Percentiles rank a stretch among this genome's conserved stretches.
Evolutionary conservation across 2,888 invertebrate genomes (phyloP).

Genomic region (Eudasyphora cyanicolor): DNA sequence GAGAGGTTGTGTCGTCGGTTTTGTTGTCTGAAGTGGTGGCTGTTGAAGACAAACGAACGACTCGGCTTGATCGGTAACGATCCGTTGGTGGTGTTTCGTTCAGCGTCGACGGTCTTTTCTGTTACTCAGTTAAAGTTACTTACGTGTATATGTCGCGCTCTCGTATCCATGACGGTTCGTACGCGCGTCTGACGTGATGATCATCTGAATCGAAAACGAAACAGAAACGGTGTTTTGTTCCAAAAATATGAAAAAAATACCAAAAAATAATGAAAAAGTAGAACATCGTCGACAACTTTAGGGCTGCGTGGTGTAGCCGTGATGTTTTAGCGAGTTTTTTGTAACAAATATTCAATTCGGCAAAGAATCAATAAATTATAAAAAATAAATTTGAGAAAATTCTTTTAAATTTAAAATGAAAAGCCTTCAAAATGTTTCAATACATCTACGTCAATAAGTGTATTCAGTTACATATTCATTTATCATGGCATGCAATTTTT

Average conservation of each 20-base stretch:
- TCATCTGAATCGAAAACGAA: neutral
- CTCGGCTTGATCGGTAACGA: conserved; percentile 38
- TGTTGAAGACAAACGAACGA: neutral
- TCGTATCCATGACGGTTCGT: neutral
- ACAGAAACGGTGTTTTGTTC: conserved; percentile 18
- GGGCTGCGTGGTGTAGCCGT: conserved; percentile 10
- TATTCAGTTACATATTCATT: neutral
- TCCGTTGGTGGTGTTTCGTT: neutral
- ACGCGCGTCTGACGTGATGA: conserved; percentile 22
- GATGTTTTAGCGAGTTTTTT: conserved; percentile 14
- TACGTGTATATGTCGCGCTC: neutral
- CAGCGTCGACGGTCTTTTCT: neutral
- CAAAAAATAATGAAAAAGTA: conserved; percentile 44
- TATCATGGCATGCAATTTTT: neutral
- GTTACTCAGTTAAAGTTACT: neutral
- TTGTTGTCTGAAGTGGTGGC: conserved; percentile 33
- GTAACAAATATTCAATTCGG: neutral
- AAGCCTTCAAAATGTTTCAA: neutral
- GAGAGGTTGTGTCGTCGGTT: conserved; percentile 67
- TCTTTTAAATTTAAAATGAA: conserved; percentile 12
- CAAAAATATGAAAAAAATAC: neutral
- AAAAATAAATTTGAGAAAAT: neutral
- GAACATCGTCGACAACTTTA: conserved; percentile 40
- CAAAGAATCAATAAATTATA: conserved; percentile 38
- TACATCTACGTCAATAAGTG: neutral